These are phyloP conservation scores for Peromyscus nudipes DNA, from an alignment of 2,797 vertebrate species.

Conservation along the genomic window DNA sequence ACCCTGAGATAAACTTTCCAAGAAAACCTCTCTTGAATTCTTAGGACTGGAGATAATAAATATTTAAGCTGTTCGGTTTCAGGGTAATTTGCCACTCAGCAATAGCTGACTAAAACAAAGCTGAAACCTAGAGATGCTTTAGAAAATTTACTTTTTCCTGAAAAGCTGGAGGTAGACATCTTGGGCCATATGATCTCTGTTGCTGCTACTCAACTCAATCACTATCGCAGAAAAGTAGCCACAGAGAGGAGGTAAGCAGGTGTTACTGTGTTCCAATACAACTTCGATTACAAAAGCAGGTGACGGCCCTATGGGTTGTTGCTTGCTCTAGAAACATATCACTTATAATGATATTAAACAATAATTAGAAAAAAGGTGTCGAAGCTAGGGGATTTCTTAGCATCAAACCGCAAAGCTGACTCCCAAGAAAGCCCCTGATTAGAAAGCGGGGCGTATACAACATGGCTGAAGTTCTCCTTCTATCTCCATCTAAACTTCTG, in stretches of 20 bases:
- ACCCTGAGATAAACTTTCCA: background rate
- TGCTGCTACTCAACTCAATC: background rate
- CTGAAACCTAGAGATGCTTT: slow-evolving; percentile 9
- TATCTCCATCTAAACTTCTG: slow-evolving; percentile 50
- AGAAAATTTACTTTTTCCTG: slow-evolving; percentile 10
- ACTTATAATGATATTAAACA: slow-evolving; percentile 63
- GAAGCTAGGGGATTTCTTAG: slow-evolving; percentile 49
- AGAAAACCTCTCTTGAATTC: slow-evolving; percentile 45
- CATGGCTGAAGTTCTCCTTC: slow-evolving; percentile 30
- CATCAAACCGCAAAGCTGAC: slow-evolving; percentile 44
- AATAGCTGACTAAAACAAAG: slow-evolving; percentile 57
- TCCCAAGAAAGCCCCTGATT: slow-evolving; percentile 54
- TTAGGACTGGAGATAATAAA: slow-evolving; percentile 10
- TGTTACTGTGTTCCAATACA: slow-evolving; percentile 25
- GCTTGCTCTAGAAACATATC: slow-evolving; percentile 56
- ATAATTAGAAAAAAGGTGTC: slow-evolving; percentile 49
- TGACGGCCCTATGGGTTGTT: background rate
- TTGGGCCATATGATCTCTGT: background rate
- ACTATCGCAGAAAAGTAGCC: background rate
- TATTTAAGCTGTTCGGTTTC: background rate
- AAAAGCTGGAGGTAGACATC: slow-evolving; percentile 22
- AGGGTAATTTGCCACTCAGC: slow-evolving; percentile 1
- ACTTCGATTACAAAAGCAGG: slow-evolving; percentile 67
- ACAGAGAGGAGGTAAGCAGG: slow-evolving; percentile 22
- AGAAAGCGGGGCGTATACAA: background rate